These are phyloP conservation scores for Andrena minutula DNA, from an alignment of 2,888 invertebrate genomes.

Conservation along the genomic window DNA sequence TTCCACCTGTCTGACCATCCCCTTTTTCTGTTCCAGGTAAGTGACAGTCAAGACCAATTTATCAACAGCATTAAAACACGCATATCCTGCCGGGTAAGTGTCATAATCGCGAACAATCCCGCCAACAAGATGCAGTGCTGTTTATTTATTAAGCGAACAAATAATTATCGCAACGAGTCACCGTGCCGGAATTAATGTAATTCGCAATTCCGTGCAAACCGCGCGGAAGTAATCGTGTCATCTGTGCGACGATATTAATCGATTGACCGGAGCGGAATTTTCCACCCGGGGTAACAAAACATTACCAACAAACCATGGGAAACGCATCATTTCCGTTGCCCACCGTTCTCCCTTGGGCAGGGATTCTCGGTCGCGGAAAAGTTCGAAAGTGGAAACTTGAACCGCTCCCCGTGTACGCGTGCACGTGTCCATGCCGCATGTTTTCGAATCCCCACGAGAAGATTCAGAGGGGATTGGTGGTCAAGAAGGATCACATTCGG, in stretches of 20 bases:
- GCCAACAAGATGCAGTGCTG: not conserved
- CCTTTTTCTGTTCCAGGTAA: conserved; percentile 65
- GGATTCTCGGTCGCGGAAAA: conserved; percentile 57
- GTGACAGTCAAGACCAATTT: conserved; percentile 22
- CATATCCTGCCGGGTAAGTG: conserved; percentile 34
- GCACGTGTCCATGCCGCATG: conserved; percentile 22
- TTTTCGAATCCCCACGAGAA: conserved; percentile 36
- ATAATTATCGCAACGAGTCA: not conserved
- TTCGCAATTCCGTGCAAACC: conserved; percentile 4
- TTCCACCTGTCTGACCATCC: conserved; percentile 2
- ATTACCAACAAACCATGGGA: not conserved
- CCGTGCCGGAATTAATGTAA: not conserved
- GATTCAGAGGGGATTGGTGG: conserved; percentile 57
- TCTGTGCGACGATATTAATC: not conserved
- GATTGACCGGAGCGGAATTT: conserved; percentile 11
- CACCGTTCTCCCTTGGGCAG: conserved; percentile 14
- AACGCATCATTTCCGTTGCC: not conserved
- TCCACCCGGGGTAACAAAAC: conserved; percentile 15
- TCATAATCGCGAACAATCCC: not conserved
- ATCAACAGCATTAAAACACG: too few species aligned
- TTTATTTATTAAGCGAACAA: not conserved
- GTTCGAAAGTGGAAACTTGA: conserved; percentile 46
- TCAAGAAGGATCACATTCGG: conserved; percentile 39
- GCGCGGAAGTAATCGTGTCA: not conserved
- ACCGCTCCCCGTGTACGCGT: conserved; percentile 19